Conservation (phyloP, 1,140 invertebrate genomes). For the Caligus rogercresseyi region DNA sequence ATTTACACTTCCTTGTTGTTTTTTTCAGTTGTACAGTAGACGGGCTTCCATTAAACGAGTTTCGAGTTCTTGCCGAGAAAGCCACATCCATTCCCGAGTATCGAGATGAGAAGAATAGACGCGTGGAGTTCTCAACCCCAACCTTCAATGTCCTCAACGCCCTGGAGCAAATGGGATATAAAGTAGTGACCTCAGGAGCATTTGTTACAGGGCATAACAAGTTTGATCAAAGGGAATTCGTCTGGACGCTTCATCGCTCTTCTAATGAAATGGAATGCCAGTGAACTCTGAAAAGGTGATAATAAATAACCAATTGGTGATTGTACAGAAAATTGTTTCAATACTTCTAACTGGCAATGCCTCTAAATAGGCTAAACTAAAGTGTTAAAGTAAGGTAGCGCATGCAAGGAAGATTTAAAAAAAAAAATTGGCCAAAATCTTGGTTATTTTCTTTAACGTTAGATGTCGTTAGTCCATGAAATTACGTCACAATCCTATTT, state of each 20-base stretch:
- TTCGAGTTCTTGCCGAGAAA: conserved; percentile 12
- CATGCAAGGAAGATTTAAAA: too few species aligned
- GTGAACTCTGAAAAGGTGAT: too few species aligned
- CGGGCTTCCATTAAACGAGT: conserved; percentile 16
- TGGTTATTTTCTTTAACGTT: too few species aligned
- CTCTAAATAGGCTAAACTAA: too few species aligned
- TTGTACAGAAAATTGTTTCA: too few species aligned
- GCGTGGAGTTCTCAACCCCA: conserved; percentile 17
- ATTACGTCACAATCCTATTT: too few species aligned
- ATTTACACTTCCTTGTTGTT: not conserved
- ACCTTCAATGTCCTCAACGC: conserved; percentile 20
- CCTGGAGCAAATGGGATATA: conserved; percentile 19
- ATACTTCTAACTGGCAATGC: too few species aligned
- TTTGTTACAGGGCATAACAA: conserved; percentile 20
- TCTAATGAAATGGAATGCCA: conserved; percentile 18
- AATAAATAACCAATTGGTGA: too few species aligned
- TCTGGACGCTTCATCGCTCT: conserved; percentile 19
- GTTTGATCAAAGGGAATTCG: conserved; percentile 20
- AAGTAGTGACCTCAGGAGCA: conserved; percentile 17
- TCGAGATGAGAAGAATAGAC: conserved; percentile 16
- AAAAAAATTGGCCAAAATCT: too few species aligned
- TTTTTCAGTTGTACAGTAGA: conserved; percentile 15
- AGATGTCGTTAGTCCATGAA: too few species aligned
- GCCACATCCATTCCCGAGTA: conserved; percentile 3
- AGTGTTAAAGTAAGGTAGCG: too few species aligned